Evolutionary conservation across 2,888 invertebrate species (phyloP).

Genomic region (Microchrysa polita): DNA sequence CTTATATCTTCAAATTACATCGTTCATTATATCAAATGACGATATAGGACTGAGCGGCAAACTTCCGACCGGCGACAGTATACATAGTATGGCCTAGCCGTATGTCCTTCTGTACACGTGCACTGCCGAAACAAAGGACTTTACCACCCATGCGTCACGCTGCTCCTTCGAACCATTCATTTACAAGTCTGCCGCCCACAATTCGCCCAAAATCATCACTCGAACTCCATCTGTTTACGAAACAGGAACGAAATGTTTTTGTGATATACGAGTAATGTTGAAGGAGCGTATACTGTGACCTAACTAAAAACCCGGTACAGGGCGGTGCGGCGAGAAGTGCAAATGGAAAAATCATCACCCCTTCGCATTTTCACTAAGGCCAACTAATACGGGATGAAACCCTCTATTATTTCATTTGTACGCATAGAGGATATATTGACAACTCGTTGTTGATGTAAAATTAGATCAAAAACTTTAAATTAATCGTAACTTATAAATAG

Average conservation of each 20-base stretch:
- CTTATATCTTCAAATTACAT: constrained; percentile 26
- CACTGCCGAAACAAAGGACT: neutral
- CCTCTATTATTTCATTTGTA: neutral
- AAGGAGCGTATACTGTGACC: neutral
- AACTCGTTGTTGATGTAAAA: constrained; percentile 12
- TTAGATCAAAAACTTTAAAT: neutral
- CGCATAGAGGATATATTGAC: neutral
- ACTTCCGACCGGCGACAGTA: neutral
- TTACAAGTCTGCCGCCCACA: neutral
- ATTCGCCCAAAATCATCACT: neutral
- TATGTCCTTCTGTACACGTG: constrained; percentile 4
- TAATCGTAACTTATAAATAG: constrained; percentile 25
- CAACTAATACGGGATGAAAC: constrained; percentile 1
- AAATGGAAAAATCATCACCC: neutral
- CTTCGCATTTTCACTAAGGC: neutral
- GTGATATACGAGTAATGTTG: no score
- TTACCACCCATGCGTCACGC: neutral
- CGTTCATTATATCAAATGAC: neutral
- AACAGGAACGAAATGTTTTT: neutral
- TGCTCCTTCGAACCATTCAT: neutral
- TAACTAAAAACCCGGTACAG: neutral
- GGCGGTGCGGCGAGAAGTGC: no score
- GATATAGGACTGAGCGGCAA: neutral
- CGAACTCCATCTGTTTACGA: neutral
- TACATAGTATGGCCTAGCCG: no score